Base-by-base conservation (phyloP, 1,140 invertebrate genomes). In the Eupeodes corollae region DNA sequence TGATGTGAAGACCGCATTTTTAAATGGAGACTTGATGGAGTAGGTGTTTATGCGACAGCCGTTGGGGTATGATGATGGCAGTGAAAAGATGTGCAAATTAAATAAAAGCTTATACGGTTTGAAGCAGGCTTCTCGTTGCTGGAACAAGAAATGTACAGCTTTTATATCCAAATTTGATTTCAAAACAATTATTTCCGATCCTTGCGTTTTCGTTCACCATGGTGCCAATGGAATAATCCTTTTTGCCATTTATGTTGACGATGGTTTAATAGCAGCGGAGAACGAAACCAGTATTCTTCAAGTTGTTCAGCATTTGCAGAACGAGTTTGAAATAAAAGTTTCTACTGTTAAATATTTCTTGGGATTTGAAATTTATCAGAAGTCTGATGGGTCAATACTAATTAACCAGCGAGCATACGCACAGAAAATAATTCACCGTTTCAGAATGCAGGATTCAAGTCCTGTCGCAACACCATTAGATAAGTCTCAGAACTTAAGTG, bases 221-320 rank as follows among this genome's bases (percentile, higher is more conserved):
- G 31, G 54, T 8, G 51, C 58, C 10, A 51, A 46, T 44, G 30
- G 45, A 18, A 57, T 55, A 51, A 52, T 67, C 2, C 54, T 69
- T 32, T 38, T 73, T 2, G 59, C 57, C 9, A 53, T 73, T 5
- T 73, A 72, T 64, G 70, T 75, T 9, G 72, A 75, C 57, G 72
- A 75, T 59, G 68, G 67, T 15, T 42, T 71, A 0, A 38, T 70
- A 18, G 49, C 61, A 30, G 52, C 54, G 13, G 43, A 31, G 16
- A 46, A 37, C 21, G 16, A 52, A 42, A 41, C 42, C 12, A 50
- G 48, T 34, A 52, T 67, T 34, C 42, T 52, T 15, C 9, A 48
- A n/a, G 53, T 71, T 48, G 12, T 59, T 2, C 12, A 52, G 41
- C 13, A 59, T 11, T 19, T 63, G 33, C 52, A 33, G 50, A 48